phyloP scores from a whole-genome alignment of 2,888 invertebrate species.

The Agrotis segetum region DNA sequence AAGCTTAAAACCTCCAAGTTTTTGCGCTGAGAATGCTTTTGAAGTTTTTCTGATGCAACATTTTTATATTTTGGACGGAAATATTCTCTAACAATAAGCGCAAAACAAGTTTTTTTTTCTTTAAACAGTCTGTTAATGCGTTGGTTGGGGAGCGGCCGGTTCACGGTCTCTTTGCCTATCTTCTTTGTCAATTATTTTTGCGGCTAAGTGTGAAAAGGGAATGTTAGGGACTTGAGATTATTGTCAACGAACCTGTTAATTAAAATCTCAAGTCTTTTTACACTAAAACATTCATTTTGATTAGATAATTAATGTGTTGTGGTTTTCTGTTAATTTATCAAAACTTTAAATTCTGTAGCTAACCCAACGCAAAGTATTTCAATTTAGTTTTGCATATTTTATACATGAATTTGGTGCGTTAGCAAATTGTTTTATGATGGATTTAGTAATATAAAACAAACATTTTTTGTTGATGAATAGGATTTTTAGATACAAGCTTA shows the following conservation, averaged over 20 bases:
- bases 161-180: slow-evolving; percentile 58
- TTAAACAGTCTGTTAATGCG: slow-evolving; percentile 67
- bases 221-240: slow-evolving; percentile 5
- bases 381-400: slow-evolving; percentile 11
- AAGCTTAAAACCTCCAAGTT: slow-evolving; percentile 85
- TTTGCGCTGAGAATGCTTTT: slow-evolving; percentile 76
- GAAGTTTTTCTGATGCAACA: slow-evolving; percentile 72
- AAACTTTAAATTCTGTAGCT: background rate
- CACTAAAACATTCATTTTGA: slow-evolving; percentile 1
- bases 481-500: slow-evolving; percentile 1
- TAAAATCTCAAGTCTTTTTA: slow-evolving; percentile 33
- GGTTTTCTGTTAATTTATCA: background rate
- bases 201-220: slow-evolving; percentile 19
- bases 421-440: slow-evolving; percentile 23
- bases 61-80: slow-evolving; percentile 76
- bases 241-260: slow-evolving; percentile 31
- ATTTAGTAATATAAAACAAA: slow-evolving; percentile 7
- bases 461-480: background rate
- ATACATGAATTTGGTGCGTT: background rate
- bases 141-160: slow-evolving; percentile 51
- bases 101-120: slow-evolving; percentile 68
- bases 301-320: background rate
- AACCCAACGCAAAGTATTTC: slow-evolving; percentile 1
- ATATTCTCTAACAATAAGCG: slow-evolving; percentile 72
- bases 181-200: slow-evolving; percentile 57